Percentiles rank a stretch among this genome's conserved stretches.
These are phyloP conservation scores for Glaucomys volans DNA, from an alignment of 2,113 vertebrate genomes.

Conservation along the genomic window DNA sequence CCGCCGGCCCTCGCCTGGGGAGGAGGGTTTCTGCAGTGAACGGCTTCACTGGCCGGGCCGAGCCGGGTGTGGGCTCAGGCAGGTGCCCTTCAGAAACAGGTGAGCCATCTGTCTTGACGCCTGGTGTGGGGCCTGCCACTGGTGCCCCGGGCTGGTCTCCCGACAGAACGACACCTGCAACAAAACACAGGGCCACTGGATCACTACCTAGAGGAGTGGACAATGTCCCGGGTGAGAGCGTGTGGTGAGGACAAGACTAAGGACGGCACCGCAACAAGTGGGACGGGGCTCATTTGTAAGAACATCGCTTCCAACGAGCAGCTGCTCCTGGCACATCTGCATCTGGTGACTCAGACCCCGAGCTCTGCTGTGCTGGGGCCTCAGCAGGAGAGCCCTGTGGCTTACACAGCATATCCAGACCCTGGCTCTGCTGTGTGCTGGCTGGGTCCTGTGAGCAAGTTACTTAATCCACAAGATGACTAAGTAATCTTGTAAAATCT, in stretches of 20 bases:
- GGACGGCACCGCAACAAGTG: not conserved
- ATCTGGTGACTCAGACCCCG: not conserved
- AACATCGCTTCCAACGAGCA: not conserved
- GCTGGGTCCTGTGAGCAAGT: not conserved
- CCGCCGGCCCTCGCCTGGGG: conserved; percentile 53
- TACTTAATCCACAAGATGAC: not conserved
- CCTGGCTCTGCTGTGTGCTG: not conserved
- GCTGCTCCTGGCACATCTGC: not conserved
- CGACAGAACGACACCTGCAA: conserved; percentile 83
- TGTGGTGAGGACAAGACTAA: not conserved
- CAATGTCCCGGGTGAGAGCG: not conserved
- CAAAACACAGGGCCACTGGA: not conserved
- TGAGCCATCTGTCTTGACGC: conserved; percentile 68
- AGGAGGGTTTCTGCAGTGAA: conserved; percentile 53
- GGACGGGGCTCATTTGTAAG: not conserved
- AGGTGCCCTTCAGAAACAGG: conserved; percentile 49
- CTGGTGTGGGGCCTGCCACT: conserved; percentile 83
- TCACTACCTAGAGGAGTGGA: rapidly evolving
- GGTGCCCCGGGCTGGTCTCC: conserved; percentile 83
- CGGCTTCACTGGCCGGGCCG: conserved; percentile 73
- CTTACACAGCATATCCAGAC: not conserved
- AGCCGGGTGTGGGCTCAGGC: conserved; percentile 63
- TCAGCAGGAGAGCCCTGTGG: no score
- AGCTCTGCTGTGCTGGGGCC: not conserved
- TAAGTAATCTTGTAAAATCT: no score